These are phyloP conservation scores for Nansenia antarctica DNA, from an alignment of 2,113 vertebrate genomes.

Conservation along the genomic window DNA sequence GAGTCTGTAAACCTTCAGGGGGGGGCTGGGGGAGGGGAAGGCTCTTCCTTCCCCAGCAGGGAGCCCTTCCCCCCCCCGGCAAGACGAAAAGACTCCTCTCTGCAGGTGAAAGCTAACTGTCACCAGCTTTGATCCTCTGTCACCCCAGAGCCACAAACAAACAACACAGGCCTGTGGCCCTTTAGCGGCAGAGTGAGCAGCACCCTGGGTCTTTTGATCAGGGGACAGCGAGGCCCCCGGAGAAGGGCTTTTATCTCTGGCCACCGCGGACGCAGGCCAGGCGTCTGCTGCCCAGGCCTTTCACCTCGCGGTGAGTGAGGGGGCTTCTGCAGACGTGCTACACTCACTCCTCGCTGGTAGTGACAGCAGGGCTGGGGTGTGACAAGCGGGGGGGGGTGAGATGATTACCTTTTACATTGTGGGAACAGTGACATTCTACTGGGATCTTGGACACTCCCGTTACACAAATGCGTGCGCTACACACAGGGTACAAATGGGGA, in stretches of 20 bases:
- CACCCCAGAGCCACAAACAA: conserved; percentile 63
- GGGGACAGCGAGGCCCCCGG: conserved; percentile 51
- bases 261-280: conserved; percentile 56
- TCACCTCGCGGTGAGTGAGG: conserved; percentile 51
- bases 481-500: neutral
- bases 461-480: neutral
- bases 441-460: neutral
- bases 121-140: conserved; percentile 79
- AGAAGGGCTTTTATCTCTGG: conserved; percentile 71
- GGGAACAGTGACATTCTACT: conserved; percentile 31
- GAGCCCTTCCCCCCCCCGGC: conserved; percentile 61
- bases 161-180: conserved; percentile 61
- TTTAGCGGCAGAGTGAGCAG: conserved; percentile 59
- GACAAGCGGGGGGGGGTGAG: conserved; percentile 5
- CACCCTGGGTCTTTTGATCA: conserved; percentile 79
- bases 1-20: conserved; percentile 62
- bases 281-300: conserved; percentile 66
- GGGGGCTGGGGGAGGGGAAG: conserved; percentile 36
- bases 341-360: too few relatives aligned
- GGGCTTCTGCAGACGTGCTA: conserved; percentile 27
- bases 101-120: conserved; percentile 80
- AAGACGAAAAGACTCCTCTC: conserved; percentile 72
- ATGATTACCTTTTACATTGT: conserved; percentile 22
- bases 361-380: conserved; percentile 19
- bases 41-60: conserved; percentile 75